Conservation (phyloP, 2,113 vertebrate species). For the Istiophorus platypterus region DNA sequence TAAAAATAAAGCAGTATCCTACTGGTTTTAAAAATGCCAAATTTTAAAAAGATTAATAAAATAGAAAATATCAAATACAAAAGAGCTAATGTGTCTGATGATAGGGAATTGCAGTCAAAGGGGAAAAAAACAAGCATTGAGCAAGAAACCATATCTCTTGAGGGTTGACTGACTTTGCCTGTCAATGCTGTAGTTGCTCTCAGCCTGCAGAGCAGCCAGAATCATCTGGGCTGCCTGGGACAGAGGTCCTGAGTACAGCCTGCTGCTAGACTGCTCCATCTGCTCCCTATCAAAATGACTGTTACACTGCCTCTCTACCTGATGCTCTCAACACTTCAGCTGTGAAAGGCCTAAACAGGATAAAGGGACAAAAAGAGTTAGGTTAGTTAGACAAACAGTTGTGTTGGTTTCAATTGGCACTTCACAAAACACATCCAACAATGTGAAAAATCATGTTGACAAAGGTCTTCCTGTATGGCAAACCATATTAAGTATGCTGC, state of each 20-base stretch:
- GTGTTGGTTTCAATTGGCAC: neutral
- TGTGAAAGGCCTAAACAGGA: conserved; percentile 22
- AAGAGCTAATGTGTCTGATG: neutral
- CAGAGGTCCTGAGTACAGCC: conserved; percentile 82
- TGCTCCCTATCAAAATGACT: conserved; percentile 31
- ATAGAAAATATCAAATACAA: neutral
- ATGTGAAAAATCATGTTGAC: neutral
- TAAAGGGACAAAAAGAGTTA: conserved; percentile 31
- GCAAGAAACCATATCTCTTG: neutral
- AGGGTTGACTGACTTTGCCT: conserved; percentile 76
- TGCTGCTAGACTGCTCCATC: conserved; percentile 83
- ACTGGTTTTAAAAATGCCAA: neutral
- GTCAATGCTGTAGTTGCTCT: conserved; percentile 45
- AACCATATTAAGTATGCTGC: neutral
- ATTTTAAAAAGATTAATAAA: neutral
- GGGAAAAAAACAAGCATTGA: neutral
- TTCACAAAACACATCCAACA: neutral
- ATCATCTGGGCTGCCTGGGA: conserved; percentile 88
- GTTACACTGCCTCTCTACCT: conserved; percentile 26
- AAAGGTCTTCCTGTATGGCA: neutral
- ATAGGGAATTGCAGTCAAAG: neutral
- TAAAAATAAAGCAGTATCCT: neutral
- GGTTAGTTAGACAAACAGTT: conserved; percentile 26
- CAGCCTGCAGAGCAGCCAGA: conserved; percentile 85
- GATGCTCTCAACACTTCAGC: conserved; percentile 26